These are phyloP conservation scores for Zygaena filipendulae DNA, from an alignment of 2,888 invertebrate genomes.

Conservation along the genomic window DNA sequence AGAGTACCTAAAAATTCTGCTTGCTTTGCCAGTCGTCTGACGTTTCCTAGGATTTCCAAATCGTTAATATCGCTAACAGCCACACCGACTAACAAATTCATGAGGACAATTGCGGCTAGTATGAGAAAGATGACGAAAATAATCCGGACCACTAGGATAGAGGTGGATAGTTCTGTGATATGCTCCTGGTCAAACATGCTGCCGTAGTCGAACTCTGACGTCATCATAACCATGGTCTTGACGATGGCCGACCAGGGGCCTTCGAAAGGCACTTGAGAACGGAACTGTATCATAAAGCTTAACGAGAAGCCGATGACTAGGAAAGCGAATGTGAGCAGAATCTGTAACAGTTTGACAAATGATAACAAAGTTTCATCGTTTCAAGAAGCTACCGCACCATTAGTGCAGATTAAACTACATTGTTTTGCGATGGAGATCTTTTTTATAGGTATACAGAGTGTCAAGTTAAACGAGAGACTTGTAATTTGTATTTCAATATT, in stretches of 20 bases:
- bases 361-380: neutral
- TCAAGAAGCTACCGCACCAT: too few species aligned
- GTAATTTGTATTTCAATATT: too few species aligned
- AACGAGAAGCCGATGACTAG: conserved; percentile 66
- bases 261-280: conserved; percentile 55
- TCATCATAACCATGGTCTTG: conserved; percentile 71
- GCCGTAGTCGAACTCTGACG: conserved; percentile 67
- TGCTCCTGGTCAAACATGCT: conserved; percentile 56
- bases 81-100: conserved; percentile 70
- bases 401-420: too few species aligned
- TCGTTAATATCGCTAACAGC: conserved; percentile 70
- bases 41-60: conserved; percentile 65
- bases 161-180: conserved; percentile 40
- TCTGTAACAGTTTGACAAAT: conserved; percentile 55
- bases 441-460: too few species aligned
- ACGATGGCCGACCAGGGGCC: conserved; percentile 62
- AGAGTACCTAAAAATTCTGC: conserved; percentile 62
- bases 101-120: conserved; percentile 66
- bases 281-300: conserved; percentile 68
- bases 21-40: conserved; percentile 64
- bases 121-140: conserved; percentile 64
- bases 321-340: conserved; percentile 54
- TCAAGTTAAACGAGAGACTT: too few species aligned
- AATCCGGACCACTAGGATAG: conserved; percentile 49
- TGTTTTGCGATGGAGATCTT: too few species aligned